Base-by-base conservation (phyloP, 2,888 invertebrate genomes). In the Endotricha flammealis region DNA sequence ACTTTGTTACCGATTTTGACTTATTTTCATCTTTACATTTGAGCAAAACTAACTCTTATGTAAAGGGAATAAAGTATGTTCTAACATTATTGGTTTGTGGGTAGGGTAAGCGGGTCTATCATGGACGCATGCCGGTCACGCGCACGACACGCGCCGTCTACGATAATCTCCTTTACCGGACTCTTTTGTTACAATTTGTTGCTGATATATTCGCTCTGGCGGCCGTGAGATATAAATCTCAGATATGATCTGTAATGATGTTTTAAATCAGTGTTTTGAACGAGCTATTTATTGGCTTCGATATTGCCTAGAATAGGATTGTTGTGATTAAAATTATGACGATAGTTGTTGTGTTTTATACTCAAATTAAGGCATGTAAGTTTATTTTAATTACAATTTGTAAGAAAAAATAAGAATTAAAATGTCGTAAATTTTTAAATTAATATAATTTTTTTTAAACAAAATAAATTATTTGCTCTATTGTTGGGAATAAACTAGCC, bases 131-230 rank as follows among this genome's bases (percentile, higher is more conserved):
- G 81, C 69, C 45, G 39, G 75, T 63, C 86, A 80, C 85, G 83
- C 79, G 86, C 57, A 52, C 33, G 73, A 47, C 86, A 81, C 83
- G 85, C 70, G 85, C 62, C 76, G 61, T 64, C 68, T 68, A 56
- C 71, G 76, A 82, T 86, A 86, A 86, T 85, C 86, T 83, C 70
- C 82, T 85, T 83, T 83, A 57, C 65, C 66, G 70, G 68, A 67
- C 62, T 73, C 74, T 74, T 85, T 85, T 86, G 85, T 85, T 82
- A 77, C 81, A 83, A 83, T 82, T 85, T 83, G 83, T 80, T 77
- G 70, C 66, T 53, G 59, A 70, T 72, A 78, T 72, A 66, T 64
- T 64, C 65, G 53, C 61, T 56, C 53, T 49, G 48, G 55, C 54
- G 29, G 46, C 59, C 67, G 64, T 63, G 68, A 72, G 83, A 86